phyloP scores from a whole-genome alignment of 1,140 invertebrate genomes.

The Lepidotrigona ventralis region DNA sequence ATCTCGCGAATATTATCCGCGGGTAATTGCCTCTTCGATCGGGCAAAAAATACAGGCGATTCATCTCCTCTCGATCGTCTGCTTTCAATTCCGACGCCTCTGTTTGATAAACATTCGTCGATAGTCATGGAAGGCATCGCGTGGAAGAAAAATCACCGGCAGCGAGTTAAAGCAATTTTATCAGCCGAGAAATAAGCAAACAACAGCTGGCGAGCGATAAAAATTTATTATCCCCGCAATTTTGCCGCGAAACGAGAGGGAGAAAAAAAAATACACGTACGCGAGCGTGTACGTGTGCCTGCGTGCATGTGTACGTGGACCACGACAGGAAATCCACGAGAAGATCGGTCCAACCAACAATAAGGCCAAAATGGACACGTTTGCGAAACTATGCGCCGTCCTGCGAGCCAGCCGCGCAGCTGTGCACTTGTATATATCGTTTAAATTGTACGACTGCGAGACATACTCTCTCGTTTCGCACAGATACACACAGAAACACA shows the following conservation, averaged over 20 bases:
- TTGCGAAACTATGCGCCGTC: constrained; percentile 45
- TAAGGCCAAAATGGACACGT: constrained; percentile 57
- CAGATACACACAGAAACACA: no score
- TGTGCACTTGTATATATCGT: constrained; percentile 50
- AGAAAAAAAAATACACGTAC: not conserved
- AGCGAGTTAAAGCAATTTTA: not conserved
- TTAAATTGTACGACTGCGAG: constrained; percentile 54
- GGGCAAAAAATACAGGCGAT: not conserved
- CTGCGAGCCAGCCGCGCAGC: constrained; percentile 37
- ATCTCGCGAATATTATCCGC: not conserved
- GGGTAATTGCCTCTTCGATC: constrained; percentile 14
- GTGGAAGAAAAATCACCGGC: not conserved
- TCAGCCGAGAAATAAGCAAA: constrained; percentile 12
- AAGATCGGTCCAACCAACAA: constrained; percentile 57
- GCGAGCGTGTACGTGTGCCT: no score
- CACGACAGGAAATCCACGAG: constrained; percentile 24
- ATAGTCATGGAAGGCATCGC: no score
- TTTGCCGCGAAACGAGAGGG: constrained; percentile 7
- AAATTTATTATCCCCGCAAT: constrained; percentile 53
- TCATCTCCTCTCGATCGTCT: not conserved
- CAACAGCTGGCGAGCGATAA: constrained; percentile 30
- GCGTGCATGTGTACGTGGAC: not conserved
- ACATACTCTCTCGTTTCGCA: not conserved
- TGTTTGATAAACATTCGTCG: no score
- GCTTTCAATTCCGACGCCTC: not conserved